phyloP scores from a whole-genome alignment of 2,113 vertebrate genomes.

The Plecturocebus donacophilus region DNA sequence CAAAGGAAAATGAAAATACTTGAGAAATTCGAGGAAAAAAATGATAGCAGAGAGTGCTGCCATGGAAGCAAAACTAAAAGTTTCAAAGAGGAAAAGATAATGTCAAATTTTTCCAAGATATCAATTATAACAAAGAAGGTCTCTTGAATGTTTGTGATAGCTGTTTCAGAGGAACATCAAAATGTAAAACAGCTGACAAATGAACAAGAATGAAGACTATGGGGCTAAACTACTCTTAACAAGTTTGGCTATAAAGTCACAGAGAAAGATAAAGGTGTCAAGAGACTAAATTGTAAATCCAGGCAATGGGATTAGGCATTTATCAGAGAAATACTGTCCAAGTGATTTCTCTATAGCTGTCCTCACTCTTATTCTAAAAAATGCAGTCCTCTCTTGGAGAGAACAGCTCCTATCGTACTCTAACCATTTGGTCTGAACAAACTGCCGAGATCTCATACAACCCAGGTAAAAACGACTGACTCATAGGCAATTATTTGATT shows the following conservation, averaged over 20 bases:
- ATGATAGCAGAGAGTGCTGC: not conserved
- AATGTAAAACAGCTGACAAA: constrained; percentile 22
- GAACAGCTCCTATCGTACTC: not conserved
- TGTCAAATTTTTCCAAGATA: not conserved
- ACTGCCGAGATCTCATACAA: not conserved
- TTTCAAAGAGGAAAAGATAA: not conserved
- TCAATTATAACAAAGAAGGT: not conserved
- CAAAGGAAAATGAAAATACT: not conserved
- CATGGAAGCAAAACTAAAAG: not conserved
- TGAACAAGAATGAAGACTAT: not conserved
- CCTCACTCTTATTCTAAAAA: not conserved
- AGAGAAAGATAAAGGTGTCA: not conserved
- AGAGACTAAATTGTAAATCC: not conserved
- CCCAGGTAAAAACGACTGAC: not conserved
- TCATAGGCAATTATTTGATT: not conserved
- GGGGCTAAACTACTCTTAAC: not conserved
- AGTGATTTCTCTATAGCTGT: not conserved
- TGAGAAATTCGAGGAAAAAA: not conserved
- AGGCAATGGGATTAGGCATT: not conserved
- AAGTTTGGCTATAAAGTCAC: not conserved
- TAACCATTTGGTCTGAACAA: not conserved
- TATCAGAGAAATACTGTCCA: not conserved
- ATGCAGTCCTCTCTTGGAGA: not conserved
- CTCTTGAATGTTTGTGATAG: not conserved
- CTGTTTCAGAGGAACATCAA: not conserved